Conservation (phyloP, 1,140 invertebrate genomes). For the Drosophila littoralis region DNA sequence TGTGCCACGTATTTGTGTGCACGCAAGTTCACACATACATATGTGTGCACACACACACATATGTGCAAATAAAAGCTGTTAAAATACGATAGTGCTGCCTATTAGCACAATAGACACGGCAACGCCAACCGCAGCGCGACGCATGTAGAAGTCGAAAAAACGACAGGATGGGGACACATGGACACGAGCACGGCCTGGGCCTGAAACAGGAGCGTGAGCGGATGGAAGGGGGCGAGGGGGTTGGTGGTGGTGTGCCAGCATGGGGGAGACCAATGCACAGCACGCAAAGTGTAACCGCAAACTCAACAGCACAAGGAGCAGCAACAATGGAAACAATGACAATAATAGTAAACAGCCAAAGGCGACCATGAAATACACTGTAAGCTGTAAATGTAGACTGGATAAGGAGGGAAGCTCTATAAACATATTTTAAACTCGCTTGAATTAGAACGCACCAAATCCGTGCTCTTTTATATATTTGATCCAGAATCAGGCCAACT, state of each 20-base stretch:
- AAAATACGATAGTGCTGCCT: conserved; percentile 81
- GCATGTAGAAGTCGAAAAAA: conserved; percentile 55
- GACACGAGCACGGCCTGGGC: conserved; percentile 7
- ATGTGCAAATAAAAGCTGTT: conserved; percentile 78
- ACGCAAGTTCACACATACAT: background rate
- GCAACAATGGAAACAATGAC: conserved; percentile 61
- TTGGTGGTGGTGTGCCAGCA: background rate
- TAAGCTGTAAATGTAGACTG: background rate
- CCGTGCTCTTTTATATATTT: no score
- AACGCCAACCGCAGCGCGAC: conserved; percentile 53
- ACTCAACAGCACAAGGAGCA: conserved; percentile 70
- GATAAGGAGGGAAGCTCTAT: background rate
- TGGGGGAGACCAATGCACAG: conserved; percentile 35
- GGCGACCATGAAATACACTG: conserved; percentile 23
- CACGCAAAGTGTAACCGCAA: conserved; percentile 74
- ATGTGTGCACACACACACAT: conserved; percentile 3
- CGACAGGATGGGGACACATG: conserved; percentile 28
- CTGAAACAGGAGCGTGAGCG: background rate
- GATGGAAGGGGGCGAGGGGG: background rate
- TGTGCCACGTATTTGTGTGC: conserved; percentile 14
- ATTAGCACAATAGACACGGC: conserved; percentile 78
- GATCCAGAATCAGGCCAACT: no score
- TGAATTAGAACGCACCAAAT: no score
- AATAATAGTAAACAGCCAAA: conserved; percentile 34
- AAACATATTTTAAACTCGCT: no score